A percentile compares a stretch with the other conserved stretches of the same genome.
phyloP scores from a whole-genome alignment of 2,888 invertebrate species.

The Unio pictorum region DNA sequence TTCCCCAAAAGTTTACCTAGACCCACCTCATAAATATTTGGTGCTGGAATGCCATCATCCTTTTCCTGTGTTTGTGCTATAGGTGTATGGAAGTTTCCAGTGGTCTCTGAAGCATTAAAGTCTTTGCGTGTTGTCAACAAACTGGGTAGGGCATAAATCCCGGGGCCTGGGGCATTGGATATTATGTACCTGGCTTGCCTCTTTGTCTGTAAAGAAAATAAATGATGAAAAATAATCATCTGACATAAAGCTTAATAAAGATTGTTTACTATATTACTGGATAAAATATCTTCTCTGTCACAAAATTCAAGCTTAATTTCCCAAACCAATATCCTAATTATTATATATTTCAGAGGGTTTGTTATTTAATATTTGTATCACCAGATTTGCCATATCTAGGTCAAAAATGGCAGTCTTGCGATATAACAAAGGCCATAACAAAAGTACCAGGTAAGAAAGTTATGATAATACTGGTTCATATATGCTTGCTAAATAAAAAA shows the following conservation, averaged over 20 bases:
- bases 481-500: too few species aligned
- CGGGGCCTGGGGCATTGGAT: conserved; percentile 64
- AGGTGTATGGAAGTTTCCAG: conserved; percentile 65
- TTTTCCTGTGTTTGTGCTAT: conserved; percentile 59
- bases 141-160: conserved; percentile 58
- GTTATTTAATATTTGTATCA: too few species aligned
- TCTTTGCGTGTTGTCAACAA: conserved; percentile 55
- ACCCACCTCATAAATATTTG: conserved; percentile 68
- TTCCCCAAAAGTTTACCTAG: background rate
- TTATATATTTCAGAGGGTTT: too few species aligned
- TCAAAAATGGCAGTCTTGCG: too few species aligned
- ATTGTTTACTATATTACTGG: background rate
- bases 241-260: background rate
- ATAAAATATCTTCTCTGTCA: too few species aligned
- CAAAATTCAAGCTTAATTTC: too few species aligned
- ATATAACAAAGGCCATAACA: too few species aligned
- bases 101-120: conserved; percentile 59
- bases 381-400: too few species aligned
- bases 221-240: background rate
- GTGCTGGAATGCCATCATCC: conserved; percentile 59
- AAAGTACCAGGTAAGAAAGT: too few species aligned
- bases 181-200: conserved; percentile 45
- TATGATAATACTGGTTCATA: too few species aligned
- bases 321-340: too few species aligned
- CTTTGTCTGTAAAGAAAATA: conserved; percentile 49